Conservation (phyloP, 1,140 invertebrate species). For the Megathymus violae region DNA sequence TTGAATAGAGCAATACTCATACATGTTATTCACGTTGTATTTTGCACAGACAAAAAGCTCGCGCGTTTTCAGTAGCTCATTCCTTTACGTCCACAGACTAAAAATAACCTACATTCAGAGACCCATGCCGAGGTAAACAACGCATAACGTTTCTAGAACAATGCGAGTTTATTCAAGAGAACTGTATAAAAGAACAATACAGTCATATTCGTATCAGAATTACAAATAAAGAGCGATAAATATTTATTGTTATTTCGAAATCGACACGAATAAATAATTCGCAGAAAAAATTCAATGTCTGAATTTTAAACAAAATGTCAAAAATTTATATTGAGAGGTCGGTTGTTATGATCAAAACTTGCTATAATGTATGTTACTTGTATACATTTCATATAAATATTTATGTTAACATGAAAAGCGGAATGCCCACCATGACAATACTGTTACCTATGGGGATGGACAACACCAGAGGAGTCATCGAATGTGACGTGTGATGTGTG, state of each 20-base stretch:
- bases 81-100: constrained; percentile 7
- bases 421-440: too few relatives aligned
- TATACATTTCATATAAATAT: too few relatives aligned
- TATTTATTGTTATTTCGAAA: constrained; percentile 13
- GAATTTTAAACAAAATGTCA: background rate
- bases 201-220: constrained; percentile 9
- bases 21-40: too few relatives aligned
- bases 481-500: too few relatives aligned
- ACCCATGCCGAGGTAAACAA: constrained; percentile 9
- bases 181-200: constrained; percentile 6
- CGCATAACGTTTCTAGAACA: constrained; percentile 21
- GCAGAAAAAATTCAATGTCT: constrained; percentile 4
- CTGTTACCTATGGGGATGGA: too few relatives aligned
- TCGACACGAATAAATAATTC: constrained; percentile 8
- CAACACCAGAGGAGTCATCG: too few relatives aligned
- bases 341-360: too few relatives aligned
- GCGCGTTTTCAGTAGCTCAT: background rate
- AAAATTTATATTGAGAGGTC: background rate
- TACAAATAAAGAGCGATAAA: constrained; percentile 18
- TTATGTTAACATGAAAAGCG: too few relatives aligned
- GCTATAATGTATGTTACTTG: too few relatives aligned
- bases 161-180: constrained; percentile 22
- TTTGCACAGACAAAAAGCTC: constrained; percentile 3
- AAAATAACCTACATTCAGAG: constrained; percentile 19
- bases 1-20: too few relatives aligned